These are phyloP conservation scores for Vombatus ursinus DNA, from an alignment of 2,113 vertebrate genomes.

Conservation along the genomic window DNA sequence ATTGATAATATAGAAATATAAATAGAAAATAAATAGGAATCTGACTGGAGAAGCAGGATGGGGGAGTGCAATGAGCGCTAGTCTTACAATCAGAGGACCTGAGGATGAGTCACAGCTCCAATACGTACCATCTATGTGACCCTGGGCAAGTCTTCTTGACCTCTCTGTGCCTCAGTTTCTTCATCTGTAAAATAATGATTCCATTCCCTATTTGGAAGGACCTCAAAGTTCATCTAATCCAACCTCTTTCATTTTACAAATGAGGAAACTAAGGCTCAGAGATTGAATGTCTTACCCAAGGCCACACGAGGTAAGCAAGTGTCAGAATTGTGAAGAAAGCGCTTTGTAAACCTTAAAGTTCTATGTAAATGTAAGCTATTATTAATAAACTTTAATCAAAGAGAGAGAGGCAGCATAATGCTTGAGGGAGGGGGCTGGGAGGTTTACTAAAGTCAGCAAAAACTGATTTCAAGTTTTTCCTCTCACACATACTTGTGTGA, in stretches of 20 bases:
- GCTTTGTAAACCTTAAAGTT: background rate
- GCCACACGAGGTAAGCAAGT: background rate
- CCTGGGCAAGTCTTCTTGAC: too few relatives aligned
- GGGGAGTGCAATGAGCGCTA: background rate
- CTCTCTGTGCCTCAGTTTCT: background rate
- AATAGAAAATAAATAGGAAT: background rate
- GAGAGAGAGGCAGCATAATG: background rate
- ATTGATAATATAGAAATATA: too few relatives aligned
- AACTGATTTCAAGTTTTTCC: background rate
- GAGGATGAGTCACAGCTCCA: background rate
- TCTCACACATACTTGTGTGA: background rate
- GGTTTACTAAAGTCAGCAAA: background rate
- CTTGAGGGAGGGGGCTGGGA: background rate
- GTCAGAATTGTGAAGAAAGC: background rate
- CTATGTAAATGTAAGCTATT: background rate
- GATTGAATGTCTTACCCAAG: background rate
- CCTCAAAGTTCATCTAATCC: background rate
- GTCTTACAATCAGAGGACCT: background rate
- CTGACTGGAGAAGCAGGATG: background rate
- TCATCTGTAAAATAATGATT: background rate
- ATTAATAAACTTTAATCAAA: background rate
- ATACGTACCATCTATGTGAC: background rate
- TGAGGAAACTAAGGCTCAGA: background rate
- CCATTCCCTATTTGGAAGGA: background rate
- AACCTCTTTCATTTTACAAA: background rate